Evolutionary conservation across 2,888 invertebrate species (phyloP).

Genomic region (Julus scanicus): DNA sequence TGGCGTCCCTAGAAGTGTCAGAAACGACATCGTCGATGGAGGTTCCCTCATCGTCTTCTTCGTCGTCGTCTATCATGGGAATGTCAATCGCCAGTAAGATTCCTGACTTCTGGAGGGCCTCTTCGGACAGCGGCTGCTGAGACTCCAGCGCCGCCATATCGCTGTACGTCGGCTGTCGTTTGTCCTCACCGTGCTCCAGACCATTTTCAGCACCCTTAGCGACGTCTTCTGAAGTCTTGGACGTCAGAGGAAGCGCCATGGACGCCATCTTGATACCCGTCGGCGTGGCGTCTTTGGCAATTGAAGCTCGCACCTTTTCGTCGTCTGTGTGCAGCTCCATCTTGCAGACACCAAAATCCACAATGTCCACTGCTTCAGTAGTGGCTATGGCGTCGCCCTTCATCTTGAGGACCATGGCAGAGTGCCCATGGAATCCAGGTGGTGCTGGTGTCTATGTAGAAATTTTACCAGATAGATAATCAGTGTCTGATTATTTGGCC

Average conservation of each 20-base stretch:
- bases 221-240: not conserved
- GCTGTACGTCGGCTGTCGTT: not conserved
- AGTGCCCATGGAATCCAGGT: not conserved
- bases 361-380: not conserved
- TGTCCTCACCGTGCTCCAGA: not conserved
- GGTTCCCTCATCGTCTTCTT: constrained; percentile 18
- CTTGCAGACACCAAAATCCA: not conserved
- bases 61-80: constrained; percentile 53
- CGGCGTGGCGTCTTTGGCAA: not conserved
- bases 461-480: not conserved
- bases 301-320: constrained; percentile 49
- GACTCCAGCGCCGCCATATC: not conserved
- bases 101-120: constrained; percentile 32
- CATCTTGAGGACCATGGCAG: constrained; percentile 48
- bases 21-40: not conserved
- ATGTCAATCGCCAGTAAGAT: not conserved
- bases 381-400: constrained; percentile 37
- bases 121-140: constrained; percentile 36
- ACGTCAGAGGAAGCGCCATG: not conserved
- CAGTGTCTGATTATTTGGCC: not conserved
- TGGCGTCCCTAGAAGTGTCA: not conserved
- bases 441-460: not conserved
- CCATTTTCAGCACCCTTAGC: not conserved
- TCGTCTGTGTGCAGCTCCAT: constrained; percentile 53
- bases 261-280: not conserved